Evolutionary conservation across 2,113 vertebrate genomes (phyloP).

Genomic region (Gadus macrocephalus): DNA sequence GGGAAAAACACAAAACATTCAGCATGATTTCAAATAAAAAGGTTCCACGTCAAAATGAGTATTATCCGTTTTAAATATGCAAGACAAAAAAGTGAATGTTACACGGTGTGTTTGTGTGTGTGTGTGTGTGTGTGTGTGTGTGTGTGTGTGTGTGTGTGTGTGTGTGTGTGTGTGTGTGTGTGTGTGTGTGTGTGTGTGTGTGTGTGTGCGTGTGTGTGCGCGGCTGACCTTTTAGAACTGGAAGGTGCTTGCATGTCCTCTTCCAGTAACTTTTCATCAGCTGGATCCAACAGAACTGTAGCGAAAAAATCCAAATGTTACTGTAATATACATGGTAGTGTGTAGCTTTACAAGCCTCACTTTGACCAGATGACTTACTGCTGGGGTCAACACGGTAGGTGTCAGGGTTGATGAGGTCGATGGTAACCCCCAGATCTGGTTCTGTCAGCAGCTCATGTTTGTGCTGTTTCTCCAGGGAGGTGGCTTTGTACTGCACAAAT

Average conservation of each 20-base stretch:
- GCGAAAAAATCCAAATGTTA: background rate
- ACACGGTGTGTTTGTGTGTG: background rate
- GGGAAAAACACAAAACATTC: background rate
- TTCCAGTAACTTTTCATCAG: constrained; percentile 91
- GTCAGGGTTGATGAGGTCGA: constrained; percentile 93
- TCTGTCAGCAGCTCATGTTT: constrained; percentile 91
- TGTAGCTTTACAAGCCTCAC: background rate
- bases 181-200: background rate
- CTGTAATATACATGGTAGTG: background rate
- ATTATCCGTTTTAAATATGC: too few relatives aligned
- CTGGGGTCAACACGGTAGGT: constrained; percentile 87
- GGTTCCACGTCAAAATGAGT: background rate
- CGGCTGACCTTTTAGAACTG: constrained; percentile 81
- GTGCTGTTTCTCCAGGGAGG: constrained; percentile 92
- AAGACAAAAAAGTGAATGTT: background rate
- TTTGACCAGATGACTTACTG: constrained; percentile 67
- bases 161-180: background rate
- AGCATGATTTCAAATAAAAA: background rate
- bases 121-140: background rate
- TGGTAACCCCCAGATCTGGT: constrained; percentile 90
- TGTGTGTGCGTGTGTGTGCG: background rate
- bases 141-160: background rate
- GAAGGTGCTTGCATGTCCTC: constrained; percentile 91
- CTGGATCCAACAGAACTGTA: constrained; percentile 83
- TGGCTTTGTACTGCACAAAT: constrained; percentile 95